Conservation (phyloP, 2,113 vertebrate genomes). For the Nanorana parkeri region DNA sequence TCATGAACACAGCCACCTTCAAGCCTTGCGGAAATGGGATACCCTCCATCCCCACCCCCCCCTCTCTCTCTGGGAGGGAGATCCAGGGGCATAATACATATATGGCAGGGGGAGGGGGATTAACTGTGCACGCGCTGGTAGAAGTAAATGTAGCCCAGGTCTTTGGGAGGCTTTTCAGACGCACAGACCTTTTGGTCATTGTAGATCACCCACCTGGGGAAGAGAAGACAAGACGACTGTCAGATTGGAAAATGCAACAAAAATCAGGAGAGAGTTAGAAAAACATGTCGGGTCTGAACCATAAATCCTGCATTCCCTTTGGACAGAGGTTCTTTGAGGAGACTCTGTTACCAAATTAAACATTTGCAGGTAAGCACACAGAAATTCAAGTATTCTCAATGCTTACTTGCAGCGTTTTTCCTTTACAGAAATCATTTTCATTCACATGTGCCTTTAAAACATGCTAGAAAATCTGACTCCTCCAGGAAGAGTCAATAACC, state of each 20-base stretch:
- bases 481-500: too few species aligned
- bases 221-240: neutral
- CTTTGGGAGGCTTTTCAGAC: slow-evolving; percentile 98
- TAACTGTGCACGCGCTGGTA: slow-evolving; percentile 91
- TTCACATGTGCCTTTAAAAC: too few species aligned
- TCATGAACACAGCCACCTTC: slow-evolving; percentile 31
- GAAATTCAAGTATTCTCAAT: too few species aligned
- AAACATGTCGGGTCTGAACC: too few species aligned
- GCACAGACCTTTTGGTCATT: slow-evolving; percentile 99
- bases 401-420: too few species aligned
- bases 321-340: too few species aligned
- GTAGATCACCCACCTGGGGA: slow-evolving; percentile 94
- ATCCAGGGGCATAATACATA: slow-evolving; percentile 53
- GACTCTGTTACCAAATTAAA: too few species aligned
- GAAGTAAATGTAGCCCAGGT: slow-evolving; percentile 98
- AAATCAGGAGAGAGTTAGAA: neutral
- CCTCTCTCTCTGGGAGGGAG: neutral
- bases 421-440: too few species aligned
- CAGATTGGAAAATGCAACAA: too few species aligned
- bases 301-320: too few species aligned
- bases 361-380: too few species aligned
- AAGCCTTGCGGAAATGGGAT: neutral
- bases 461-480: too few species aligned
- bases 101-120: slow-evolving; percentile 54
- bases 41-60: slow-evolving; percentile 1